Conservation (phyloP, 92 coral and sea anemone genomes). For the Epizoanthus rinbou region DNA sequence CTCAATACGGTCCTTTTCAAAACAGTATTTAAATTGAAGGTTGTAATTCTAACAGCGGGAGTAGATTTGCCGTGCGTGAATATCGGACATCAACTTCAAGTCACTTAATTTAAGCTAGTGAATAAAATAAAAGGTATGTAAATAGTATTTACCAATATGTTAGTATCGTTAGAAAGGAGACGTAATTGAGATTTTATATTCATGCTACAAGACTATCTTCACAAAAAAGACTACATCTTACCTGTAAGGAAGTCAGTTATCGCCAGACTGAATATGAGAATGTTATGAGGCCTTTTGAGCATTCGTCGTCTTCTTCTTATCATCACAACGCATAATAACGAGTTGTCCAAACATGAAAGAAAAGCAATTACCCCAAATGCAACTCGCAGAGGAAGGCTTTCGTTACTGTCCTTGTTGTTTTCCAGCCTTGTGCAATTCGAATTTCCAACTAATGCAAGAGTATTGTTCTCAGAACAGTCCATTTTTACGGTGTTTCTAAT, state of each 20-base stretch:
- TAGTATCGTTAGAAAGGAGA: not conserved
- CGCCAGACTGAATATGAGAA: slow-evolving; percentile 15
- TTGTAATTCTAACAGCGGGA: too few species aligned
- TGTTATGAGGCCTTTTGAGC: slow-evolving; percentile 1
- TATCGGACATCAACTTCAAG: too few species aligned
- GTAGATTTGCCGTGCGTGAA: too few species aligned
- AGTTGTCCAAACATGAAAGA: slow-evolving; percentile 9
- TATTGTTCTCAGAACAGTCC: not conserved
- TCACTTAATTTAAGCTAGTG: too few species aligned
- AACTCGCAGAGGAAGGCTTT: not conserved
- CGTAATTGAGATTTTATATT: not conserved
- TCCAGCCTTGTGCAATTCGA: not conserved
- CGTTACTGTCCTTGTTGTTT: not conserved
- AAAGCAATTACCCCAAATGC: slow-evolving; percentile 12
- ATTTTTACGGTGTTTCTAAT: not conserved
- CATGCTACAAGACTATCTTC: not conserved
- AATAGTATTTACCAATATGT: not conserved
- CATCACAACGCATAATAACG: slow-evolving; percentile 2
- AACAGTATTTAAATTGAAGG: too few species aligned
- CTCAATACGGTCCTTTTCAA: too few species aligned
- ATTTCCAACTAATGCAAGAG: not conserved
- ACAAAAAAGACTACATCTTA: not conserved
- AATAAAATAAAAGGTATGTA: not conserved
- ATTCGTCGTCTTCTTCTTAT: slow-evolving; percentile 21
- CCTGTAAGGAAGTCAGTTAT: slow-evolving; percentile 29